Evolutionary conservation across 2,797 vertebrate species (phyloP).

Genomic region (Sebastolobus altivelis): DNA sequence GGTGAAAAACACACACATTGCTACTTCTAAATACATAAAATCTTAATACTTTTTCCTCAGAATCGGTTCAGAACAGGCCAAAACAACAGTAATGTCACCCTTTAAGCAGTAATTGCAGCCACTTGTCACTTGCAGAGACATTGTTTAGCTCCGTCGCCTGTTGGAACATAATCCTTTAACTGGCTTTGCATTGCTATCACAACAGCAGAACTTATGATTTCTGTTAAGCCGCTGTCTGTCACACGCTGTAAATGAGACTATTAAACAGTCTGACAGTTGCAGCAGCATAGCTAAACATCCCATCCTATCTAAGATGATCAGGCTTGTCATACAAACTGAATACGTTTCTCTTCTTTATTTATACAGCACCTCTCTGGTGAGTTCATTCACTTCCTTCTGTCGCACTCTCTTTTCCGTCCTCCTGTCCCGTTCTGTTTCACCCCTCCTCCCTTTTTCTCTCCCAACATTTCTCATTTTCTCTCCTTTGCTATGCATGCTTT

Average conservation of each 20-base stretch:
- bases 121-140: slow-evolving; percentile 31
- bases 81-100: neutral
- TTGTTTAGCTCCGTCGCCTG: slow-evolving; percentile 47
- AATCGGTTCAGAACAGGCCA: slow-evolving; percentile 15
- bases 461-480: slow-evolving; percentile 41
- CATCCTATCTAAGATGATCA: neutral
- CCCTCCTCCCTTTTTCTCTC: neutral
- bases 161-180: slow-evolving; percentile 67
- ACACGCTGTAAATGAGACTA: slow-evolving; percentile 37
- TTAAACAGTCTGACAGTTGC: slow-evolving; percentile 39
- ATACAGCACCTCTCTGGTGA: neutral
- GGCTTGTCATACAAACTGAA: neutral
- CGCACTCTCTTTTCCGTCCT: neutral
- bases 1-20: neutral
- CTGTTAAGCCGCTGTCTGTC: slow-evolving; percentile 56
- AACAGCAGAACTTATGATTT: slow-evolving; percentile 58
- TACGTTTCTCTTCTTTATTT: slow-evolving; percentile 24
- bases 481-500: slow-evolving; percentile 42
- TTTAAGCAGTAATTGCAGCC: slow-evolving; percentile 14
- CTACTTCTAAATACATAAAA: slow-evolving; percentile 4
- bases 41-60: neutral
- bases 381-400: neutral
- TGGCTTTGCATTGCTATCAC: slow-evolving; percentile 65
- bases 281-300: neutral
- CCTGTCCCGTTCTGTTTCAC: slow-evolving; percentile 41